These are phyloP conservation scores for Bujurquina vittata DNA, from an alignment of 2,113 vertebrate genomes.

Conservation along the genomic window DNA sequence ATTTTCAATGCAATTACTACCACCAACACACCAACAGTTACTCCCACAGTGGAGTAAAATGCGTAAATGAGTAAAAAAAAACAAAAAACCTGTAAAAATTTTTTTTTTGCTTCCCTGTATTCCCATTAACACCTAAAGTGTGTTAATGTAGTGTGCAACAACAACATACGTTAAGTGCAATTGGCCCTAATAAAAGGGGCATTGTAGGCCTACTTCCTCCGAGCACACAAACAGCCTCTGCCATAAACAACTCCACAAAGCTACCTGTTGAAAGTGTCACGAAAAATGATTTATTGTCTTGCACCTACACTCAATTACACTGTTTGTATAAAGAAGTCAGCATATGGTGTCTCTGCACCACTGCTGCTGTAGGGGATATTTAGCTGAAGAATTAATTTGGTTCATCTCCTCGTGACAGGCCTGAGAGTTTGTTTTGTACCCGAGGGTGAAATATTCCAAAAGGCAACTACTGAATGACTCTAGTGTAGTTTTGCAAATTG, in stretches of 20 bases:
- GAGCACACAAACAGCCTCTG: constrained; percentile 10
- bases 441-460: constrained; percentile 27
- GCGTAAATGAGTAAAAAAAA: background rate
- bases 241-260: constrained; percentile 25
- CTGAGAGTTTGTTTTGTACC: constrained; percentile 34
- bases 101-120: too few relatives aligned
- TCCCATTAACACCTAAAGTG: background rate
- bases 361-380: constrained; percentile 58
- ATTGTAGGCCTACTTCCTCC: background rate
- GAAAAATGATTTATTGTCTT: constrained; percentile 62
- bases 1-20: background rate
- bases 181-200: background rate
- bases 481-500: constrained; percentile 25
- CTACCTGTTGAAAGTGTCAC: constrained; percentile 61
- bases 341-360: constrained; percentile 43
- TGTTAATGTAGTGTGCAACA: background rate
- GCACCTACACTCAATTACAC: constrained; percentile 36
- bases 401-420: constrained; percentile 46
- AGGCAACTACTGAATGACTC: constrained; percentile 6
- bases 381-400: constrained; percentile 54
- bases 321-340: constrained; percentile 59
- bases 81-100: background rate
- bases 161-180: background rate
- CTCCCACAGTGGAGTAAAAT: background rate
- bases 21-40: background rate